Conservation (phyloP, 2,888 invertebrate genomes). For the Alviniconcha strummeri region DNA sequence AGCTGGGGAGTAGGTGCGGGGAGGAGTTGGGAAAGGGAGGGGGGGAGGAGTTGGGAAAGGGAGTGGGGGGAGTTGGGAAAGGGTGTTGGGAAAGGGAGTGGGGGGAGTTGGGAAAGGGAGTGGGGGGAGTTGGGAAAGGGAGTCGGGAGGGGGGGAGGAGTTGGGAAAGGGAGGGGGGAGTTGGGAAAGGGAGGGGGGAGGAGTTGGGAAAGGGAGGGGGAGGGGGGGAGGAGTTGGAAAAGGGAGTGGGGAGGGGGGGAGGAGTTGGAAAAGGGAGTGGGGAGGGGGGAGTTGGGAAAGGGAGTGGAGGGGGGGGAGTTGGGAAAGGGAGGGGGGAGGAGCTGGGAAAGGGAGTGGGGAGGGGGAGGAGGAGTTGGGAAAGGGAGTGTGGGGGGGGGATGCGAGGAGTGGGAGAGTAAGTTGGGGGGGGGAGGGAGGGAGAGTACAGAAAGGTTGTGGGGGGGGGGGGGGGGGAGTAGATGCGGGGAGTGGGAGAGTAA, state of each 20-base stretch:
- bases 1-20: not conserved
- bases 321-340: not conserved
- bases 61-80: too few relatives aligned
- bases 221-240: not conserved
- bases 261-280: too few relatives aligned
- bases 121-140: not conserved
- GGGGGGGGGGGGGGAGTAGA: not conserved
- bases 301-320: not conserved
- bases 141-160: not conserved
- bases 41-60: too few relatives aligned
- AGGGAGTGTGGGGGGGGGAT: not conserved
- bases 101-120: too few relatives aligned
- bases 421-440: not conserved
- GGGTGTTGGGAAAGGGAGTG: too few relatives aligned
- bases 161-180: not conserved
- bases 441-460: not conserved
- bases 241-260: slow-evolving; percentile 12
- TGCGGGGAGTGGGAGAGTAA: not conserved
- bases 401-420: not conserved
- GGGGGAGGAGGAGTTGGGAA: not conserved
- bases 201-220: not conserved
- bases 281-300: too few relatives aligned
- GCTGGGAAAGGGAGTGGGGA: not conserved
- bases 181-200: not conserved
- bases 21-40: too few relatives aligned